Percentiles rank a stretch among this genome's conserved stretches.
Conservation (phyloP, 1,140 invertebrate species). For the Drosophila auraria region DNA sequence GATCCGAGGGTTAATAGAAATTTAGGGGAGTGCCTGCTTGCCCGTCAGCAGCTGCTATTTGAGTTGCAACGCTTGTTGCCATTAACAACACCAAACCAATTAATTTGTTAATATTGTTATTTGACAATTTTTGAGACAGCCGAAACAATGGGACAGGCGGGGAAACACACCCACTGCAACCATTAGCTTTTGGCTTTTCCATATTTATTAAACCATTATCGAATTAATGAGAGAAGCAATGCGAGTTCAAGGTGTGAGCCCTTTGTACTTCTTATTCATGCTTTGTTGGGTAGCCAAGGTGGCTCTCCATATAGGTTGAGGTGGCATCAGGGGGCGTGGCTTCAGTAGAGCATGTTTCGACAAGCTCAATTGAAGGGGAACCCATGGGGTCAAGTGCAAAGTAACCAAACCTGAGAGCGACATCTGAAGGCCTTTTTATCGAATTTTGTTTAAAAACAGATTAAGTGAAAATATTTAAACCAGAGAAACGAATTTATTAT, state of each 20-base stretch:
- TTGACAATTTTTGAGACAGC: conserved; percentile 15
- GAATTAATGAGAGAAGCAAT: conserved; percentile 55
- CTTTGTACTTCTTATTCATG: conserved; percentile 35
- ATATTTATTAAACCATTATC: conserved; percentile 27
- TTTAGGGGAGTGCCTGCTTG: conserved; percentile 7
- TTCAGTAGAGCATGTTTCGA: conserved; percentile 32
- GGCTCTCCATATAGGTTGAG: conserved; percentile 1
- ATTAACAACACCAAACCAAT: conserved; percentile 18
- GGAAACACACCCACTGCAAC: background rate
- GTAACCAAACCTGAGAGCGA: background rate
- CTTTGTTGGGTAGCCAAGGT: conserved; percentile 40
- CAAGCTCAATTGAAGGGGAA: conserved; percentile 51
- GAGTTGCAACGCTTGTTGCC: conserved; percentile 24
- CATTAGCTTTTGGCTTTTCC: conserved; percentile 18
- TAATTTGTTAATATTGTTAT: conserved; percentile 37
- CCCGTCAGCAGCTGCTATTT: conserved; percentile 30
- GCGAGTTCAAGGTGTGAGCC: conserved; percentile 25
- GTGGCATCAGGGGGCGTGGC: conserved; percentile 25
- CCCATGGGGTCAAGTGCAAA: conserved; percentile 46
- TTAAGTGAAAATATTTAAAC: background rate
- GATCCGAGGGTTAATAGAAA: conserved; percentile 28
- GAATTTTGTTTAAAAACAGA: background rate
- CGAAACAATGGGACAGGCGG: conserved; percentile 5
- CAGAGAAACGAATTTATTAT: background rate
- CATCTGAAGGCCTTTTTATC: too few species aligned